A percentile compares a stretch with the other conserved stretches of the same genome.
phyloP scores from a whole-genome alignment of 2,113 vertebrate genomes.

The Tyrannus savana region DNA sequence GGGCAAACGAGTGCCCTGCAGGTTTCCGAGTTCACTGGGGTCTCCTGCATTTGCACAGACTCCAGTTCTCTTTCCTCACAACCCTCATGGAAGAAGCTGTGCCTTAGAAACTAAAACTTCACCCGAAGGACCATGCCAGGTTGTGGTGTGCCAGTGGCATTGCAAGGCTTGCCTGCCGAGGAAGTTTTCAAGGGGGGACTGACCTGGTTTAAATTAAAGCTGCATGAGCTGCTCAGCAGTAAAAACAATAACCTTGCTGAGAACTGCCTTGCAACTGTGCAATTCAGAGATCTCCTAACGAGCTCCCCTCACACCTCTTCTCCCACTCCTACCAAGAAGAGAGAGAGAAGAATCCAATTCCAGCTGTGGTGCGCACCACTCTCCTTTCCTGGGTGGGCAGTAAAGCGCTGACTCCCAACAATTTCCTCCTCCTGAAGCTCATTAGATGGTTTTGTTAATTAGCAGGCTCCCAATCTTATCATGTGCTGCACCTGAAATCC shows the following conservation, averaged over 20 bases:
- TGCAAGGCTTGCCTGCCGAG: not conserved
- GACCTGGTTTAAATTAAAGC: not conserved
- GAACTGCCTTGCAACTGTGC: not conserved
- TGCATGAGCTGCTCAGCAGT: rapidly evolving
- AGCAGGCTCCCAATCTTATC: not conserved
- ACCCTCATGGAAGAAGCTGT: not conserved
- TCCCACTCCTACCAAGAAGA: rapidly evolving
- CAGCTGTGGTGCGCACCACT: rapidly evolving
- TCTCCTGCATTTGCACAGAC: not conserved
- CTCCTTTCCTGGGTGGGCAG: not conserved
- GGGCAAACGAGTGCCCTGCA: rapidly evolving
- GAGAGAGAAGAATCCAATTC: not conserved
- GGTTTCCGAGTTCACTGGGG: not conserved
- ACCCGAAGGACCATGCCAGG: not conserved
- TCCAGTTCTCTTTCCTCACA: not conserved
- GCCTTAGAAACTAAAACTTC: not conserved
- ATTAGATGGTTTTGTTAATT: conserved; percentile 36
- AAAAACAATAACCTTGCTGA: not conserved
- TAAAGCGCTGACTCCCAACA: not conserved
- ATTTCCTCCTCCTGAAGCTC: not conserved
- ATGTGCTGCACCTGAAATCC: not conserved
- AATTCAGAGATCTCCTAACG: not conserved
- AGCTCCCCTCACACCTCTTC: not conserved
- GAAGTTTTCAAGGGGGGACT: not conserved
- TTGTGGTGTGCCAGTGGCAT: rapidly evolving